Evolutionary conservation across 1,140 invertebrate species (phyloP), one percentile per base, ranked within the genome.

Genomic region (Meteorus sp.): DNA sequence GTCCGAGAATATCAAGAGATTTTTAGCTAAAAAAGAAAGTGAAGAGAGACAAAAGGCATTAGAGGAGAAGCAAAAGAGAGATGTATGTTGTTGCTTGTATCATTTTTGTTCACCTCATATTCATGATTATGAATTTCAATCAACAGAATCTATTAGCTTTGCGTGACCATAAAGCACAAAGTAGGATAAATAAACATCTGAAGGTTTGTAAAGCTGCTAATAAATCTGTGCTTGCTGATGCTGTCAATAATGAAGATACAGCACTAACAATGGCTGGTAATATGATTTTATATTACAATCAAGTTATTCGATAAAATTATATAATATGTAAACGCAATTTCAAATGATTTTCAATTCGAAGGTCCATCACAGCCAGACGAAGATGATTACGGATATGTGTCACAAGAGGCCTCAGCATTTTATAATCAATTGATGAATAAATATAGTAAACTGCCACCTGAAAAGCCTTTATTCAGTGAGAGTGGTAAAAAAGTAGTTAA

Each of bases 381-480:
- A 74, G 93, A 95, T 82, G 92, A 95, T 71, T 95, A 94, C 73
- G 89, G 92, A 3, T 95, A 93, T 71, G 89, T 89, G 11, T 94
- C 92, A 0, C 88, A 89, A 65, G 88, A 89, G 72, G 89, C 91
- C 0, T 85, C 89, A 51, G 87, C 87, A 23, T 84, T 90, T 61
- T 93, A 93, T 75, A 85, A 88, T 59, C 90, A 92, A 72, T 86
- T 94, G 75, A 90, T 94, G 81, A 86, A 89, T 56, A 92, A 93
- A 73, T 93, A 92, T 62, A 88, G 84, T 63, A 86, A 82, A 68
- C 77, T 87, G 60, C 88, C 88, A 29, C 83, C 86, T 48, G 85
- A 88, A 67, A 84, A 85, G 54, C 68, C 74, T 20, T 50, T 70
- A 31, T 78, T 78, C 44, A 71, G 57, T 43, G 66, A 74, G 8